phyloP scores from a whole-genome alignment of 2,113 vertebrate species.

The Gobio gobio region DNA sequence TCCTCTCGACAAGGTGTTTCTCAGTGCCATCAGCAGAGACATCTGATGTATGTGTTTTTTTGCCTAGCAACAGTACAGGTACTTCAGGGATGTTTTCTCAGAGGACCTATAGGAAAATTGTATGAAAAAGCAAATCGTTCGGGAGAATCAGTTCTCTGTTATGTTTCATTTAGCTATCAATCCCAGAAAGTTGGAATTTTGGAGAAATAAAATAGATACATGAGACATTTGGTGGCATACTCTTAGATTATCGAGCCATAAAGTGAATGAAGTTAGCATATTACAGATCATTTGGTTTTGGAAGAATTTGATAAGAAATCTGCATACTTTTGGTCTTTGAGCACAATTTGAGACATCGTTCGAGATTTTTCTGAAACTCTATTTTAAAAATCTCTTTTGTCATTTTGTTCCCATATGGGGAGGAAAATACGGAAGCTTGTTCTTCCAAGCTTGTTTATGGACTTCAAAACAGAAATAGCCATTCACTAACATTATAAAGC shows the following conservation, averaged over 20 bases:
- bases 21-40: not conserved
- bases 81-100: not conserved
- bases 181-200: not conserved
- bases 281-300: not conserved
- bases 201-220: not conserved
- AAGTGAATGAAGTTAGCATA: not conserved
- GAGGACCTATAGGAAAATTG: not conserved
- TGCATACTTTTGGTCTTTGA: too few species aligned
- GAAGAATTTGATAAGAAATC: not conserved
- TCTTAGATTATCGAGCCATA: not conserved
- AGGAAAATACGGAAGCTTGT: not conserved
- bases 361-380: not conserved
- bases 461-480: too few species aligned
- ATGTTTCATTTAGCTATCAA: not conserved
- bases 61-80: constrained; percentile 15
- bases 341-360: too few species aligned
- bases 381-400: not conserved
- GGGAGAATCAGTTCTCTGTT: not conserved
- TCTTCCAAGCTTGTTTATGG: too few species aligned
- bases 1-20: constrained; percentile 5
- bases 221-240: not conserved
- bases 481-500: too few species aligned
- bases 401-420: not conserved
- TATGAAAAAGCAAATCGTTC: not conserved
- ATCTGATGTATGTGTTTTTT: not conserved